These are phyloP conservation scores for Peromyscus maniculatus DNA, from an alignment of 2,113 vertebrate genomes.

Conservation along the genomic window DNA sequence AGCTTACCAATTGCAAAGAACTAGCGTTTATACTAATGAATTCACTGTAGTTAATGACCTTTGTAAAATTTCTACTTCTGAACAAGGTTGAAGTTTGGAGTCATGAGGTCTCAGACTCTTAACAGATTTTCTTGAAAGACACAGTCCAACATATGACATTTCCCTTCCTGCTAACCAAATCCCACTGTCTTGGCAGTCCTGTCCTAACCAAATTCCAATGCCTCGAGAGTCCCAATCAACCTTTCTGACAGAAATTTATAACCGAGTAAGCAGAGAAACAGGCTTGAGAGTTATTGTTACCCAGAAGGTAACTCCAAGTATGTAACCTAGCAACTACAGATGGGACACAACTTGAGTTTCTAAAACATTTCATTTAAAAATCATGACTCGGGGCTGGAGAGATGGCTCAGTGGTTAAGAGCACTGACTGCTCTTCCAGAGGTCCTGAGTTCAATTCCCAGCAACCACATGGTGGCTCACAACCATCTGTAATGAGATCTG, in stretches of 20 bases:
- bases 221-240: background rate
- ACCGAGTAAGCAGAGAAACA: background rate
- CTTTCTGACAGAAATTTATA: background rate
- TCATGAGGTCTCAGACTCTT: background rate
- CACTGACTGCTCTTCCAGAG: no score
- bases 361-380: background rate
- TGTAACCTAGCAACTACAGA: background rate
- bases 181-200: background rate
- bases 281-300: background rate
- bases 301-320: background rate
- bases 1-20: background rate
- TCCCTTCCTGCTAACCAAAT: background rate
- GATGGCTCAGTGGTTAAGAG: no score
- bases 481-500: no score
- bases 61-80: background rate
- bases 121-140: background rate
- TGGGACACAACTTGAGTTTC: background rate
- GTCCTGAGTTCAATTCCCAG: no score
- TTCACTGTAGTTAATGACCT: background rate
- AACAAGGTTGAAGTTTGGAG: background rate
- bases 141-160: background rate
- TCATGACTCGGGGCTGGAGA: no score
- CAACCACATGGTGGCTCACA: no score
- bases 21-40: background rate
- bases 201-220: background rate